Conservation (phyloP, 1,140 invertebrate genomes). For the Drosophila simulans region DNA sequence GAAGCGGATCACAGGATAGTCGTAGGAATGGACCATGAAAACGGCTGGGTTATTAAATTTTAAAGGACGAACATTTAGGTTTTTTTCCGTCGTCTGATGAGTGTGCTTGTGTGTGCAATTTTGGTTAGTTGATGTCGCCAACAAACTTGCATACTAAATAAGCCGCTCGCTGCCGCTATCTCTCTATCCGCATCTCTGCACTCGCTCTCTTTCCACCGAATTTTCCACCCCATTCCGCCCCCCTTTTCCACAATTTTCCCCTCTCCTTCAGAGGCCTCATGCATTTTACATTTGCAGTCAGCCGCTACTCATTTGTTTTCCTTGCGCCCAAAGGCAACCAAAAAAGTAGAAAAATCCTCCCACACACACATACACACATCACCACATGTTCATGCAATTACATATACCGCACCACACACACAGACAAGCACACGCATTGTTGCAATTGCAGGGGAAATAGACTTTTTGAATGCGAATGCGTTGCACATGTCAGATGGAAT, state of each 20-base stretch:
- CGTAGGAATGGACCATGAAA: background rate
- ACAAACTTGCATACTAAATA: constrained; percentile 80
- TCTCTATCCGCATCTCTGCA: constrained; percentile 29
- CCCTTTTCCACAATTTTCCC: background rate
- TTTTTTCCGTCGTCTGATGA: constrained; percentile 17
- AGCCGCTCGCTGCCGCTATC: constrained; percentile 58
- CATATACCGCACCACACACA: constrained; percentile 32
- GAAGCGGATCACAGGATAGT: constrained; percentile 10
- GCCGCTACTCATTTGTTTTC: constrained; percentile 79
- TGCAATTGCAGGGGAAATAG: constrained; percentile 82
- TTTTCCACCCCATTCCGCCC: background rate
- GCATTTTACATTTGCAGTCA: constrained; percentile 75
- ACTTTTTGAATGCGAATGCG: constrained; percentile 82
- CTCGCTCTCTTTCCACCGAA: background rate
- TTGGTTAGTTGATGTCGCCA: constrained; percentile 70
- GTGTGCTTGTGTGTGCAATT: constrained; percentile 49
- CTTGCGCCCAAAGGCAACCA: constrained; percentile 65
- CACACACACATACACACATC: constrained; percentile 30
- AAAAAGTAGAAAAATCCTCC: constrained; percentile 5
- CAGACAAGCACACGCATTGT: constrained; percentile 58
- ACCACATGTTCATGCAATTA: constrained; percentile 37
- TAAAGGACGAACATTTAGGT: constrained; percentile 22
- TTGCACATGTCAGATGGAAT: constrained; percentile 76
- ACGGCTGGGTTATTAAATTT: constrained; percentile 29
- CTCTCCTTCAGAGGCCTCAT: constrained; percentile 32